Conservation (phyloP, 1,140 invertebrate species). For the Teleogryllus occipitalis region DNA sequence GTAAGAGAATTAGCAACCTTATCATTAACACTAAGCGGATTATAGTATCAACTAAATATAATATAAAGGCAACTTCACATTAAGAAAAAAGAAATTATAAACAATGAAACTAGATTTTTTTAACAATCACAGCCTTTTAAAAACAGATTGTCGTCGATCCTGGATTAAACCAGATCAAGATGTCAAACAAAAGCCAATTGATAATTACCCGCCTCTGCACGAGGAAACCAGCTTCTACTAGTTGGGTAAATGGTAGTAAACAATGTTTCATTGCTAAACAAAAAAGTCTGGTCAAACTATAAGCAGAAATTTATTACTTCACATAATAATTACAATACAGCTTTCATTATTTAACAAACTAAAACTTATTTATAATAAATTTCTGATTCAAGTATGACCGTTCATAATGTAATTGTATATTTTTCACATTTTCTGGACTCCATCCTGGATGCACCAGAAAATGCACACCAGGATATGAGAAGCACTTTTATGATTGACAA, state of each 20-base stretch:
- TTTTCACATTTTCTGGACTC: background rate
- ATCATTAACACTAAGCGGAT: no score
- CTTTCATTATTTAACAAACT: background rate
- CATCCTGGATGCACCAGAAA: background rate
- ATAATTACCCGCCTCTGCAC: background rate
- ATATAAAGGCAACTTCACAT: background rate
- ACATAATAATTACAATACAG: background rate
- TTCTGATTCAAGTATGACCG: background rate
- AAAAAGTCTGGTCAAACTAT: background rate
- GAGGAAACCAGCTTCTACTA: background rate
- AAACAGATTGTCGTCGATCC: background rate
- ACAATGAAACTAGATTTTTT: background rate
- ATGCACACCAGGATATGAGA: background rate
- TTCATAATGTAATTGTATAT: background rate
- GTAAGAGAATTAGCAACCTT: no score
- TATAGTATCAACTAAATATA: no score
- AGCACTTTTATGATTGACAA: background rate
- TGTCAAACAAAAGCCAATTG: background rate
- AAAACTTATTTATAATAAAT: background rate
- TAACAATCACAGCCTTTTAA: background rate
- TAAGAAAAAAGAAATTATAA: background rate
- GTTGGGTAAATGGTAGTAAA: background rate
- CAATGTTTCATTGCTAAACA: background rate
- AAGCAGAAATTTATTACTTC: conserved; percentile 5
- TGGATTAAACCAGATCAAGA: background rate